These are phyloP conservation scores for Cichladusa arquata DNA, from an alignment of 2,113 vertebrate species.

Conservation along the genomic window DNA sequence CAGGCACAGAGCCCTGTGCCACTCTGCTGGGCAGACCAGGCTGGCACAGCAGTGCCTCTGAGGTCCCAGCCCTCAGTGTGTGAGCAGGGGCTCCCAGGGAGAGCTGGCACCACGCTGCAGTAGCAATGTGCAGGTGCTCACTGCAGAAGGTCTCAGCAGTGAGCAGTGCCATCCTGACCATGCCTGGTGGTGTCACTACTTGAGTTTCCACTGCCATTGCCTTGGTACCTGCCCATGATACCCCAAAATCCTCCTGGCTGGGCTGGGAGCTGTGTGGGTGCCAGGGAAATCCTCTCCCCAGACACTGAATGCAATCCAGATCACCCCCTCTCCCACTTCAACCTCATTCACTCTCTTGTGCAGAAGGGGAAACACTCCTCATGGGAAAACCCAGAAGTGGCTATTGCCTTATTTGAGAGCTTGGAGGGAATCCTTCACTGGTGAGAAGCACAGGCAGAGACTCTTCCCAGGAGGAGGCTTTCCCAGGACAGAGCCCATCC, in stretches of 20 bases:
- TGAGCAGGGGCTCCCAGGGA: background rate
- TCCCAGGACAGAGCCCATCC: background rate
- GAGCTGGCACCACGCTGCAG: rapidly evolving
- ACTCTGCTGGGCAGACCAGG: background rate
- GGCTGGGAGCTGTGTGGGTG: background rate
- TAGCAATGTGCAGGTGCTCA: rapidly evolving
- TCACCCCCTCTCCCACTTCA: background rate
- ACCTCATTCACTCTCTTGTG: rapidly evolving
- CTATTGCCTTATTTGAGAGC: background rate
- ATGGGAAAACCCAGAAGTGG: background rate
- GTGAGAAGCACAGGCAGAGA: background rate
- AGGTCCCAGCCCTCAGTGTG: background rate
- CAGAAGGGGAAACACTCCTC: background rate
- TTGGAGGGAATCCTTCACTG: background rate
- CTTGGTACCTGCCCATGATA: rapidly evolving
- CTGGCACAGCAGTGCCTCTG: background rate
- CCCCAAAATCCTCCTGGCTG: background rate
- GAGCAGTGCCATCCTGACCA: background rate
- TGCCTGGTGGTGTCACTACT: rapidly evolving
- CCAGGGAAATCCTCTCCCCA: background rate
- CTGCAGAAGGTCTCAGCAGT: background rate
- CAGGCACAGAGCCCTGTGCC: background rate
- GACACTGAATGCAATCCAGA: background rate
- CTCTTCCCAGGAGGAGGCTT: background rate
- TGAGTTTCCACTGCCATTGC: rapidly evolving